Base-by-base conservation (phyloP, 1,140 invertebrate species). In the Psilanteris sp. region DNA sequence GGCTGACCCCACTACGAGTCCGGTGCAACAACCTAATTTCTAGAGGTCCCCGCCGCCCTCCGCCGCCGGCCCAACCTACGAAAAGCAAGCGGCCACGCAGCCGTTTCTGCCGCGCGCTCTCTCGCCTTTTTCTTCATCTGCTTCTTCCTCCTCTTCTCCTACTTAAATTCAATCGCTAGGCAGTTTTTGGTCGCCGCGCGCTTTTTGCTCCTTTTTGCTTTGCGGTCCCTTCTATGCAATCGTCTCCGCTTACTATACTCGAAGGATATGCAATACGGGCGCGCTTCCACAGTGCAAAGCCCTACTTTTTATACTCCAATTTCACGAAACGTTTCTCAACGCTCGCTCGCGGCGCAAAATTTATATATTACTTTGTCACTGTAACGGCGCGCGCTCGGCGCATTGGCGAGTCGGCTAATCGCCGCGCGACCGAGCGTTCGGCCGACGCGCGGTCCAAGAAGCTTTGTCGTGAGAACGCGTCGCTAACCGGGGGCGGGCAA, bases 11-110 rank as follows among this genome's bases (percentile, higher is more conserved):
- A 83, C 82, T 77, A 70, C 77, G 46, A 79, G 71, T 64, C 79
- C 76, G 82, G 87, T 88, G 87, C 87, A 88, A 88, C 87, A 88
- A 88, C 87, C 87, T 88, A 88, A 88, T 88, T 88, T 88, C 87
- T 88, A 88, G 86, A 88, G 77, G 77, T 81, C 81, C 79, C 72
- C 72, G 74, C 57, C 71, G 43, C 55, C 67, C 75, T 79, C 79
- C 72, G 46, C 18, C 18, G 36, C 66, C 73, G 61, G 46, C 61
- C 75, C 61, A 66, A 74, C 75, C 68, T 73, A 72, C 68, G 54
- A 68, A 68, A 62, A 48, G 46, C 52, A 62, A 37, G 55, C 74
- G 44, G 67, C 46, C 61, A 26, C 27, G 62, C 75, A 64, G 62
- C 68, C 68, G 67, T 74, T 62, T 66, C 43, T 59, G 52, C n/a